A percentile compares a stretch with the other conserved stretches of the same genome.
phyloP scores from a whole-genome alignment of 1,140 invertebrate genomes.

The Drosophila navojoa region DNA sequence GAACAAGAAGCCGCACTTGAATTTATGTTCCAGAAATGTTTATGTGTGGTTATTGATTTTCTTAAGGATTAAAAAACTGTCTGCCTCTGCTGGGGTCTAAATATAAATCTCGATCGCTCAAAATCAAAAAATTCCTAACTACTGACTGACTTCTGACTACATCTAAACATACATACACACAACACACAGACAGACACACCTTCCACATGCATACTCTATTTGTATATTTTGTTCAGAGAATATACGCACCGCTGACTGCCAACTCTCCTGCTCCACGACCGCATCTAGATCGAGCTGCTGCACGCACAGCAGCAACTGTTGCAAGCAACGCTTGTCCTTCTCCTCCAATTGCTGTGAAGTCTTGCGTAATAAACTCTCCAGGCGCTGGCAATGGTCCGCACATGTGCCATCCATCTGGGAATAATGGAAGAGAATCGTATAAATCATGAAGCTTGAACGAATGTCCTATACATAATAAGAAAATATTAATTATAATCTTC shows the following conservation, averaged over 20 bases:
- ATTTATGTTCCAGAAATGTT: constrained; percentile 36
- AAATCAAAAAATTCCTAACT: constrained; percentile 10
- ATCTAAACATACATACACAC: background rate
- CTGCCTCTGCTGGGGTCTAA: constrained; percentile 11
- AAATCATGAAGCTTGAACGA: too few species aligned
- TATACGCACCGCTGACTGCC: constrained; percentile 35
- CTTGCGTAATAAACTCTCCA: constrained; percentile 62
- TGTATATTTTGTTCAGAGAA: background rate
- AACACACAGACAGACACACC: background rate
- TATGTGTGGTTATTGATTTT: background rate
- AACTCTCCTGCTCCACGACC: constrained; percentile 64
- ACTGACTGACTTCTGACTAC: constrained; percentile 7
- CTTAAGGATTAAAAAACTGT: constrained; percentile 2
- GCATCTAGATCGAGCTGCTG: constrained; percentile 85
- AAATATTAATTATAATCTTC: too few species aligned
- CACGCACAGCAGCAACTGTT: constrained; percentile 85
- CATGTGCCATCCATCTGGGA: constrained; percentile 69
- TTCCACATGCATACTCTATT: background rate
- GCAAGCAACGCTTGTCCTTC: constrained; percentile 85
- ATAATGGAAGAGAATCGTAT: constrained; percentile 24
- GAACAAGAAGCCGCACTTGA: constrained; percentile 63
- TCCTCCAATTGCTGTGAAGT: constrained; percentile 67
- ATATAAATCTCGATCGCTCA: constrained; percentile 25
- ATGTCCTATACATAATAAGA: too few species aligned
- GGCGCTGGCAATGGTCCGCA: constrained; percentile 69